Evolutionary conservation across 2,113 vertebrate genomes (phyloP).

Genomic region (Crotalus tigris): DNA sequence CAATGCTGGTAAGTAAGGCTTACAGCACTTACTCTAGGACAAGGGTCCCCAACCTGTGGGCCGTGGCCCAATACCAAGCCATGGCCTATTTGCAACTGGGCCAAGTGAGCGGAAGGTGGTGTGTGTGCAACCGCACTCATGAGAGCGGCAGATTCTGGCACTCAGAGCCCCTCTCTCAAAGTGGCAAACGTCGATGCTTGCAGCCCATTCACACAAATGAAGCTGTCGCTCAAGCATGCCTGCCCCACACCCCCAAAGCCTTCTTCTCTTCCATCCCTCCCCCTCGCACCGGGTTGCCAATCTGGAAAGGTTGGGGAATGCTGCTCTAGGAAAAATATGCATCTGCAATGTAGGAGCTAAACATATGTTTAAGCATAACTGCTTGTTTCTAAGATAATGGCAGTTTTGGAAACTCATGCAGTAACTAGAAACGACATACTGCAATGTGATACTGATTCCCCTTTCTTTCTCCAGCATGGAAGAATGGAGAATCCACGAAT

Average conservation of each 20-base stretch:
- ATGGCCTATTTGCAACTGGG: neutral
- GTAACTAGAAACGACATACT: neutral
- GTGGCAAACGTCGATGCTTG: neutral
- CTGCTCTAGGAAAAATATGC: neutral
- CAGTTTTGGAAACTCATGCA: neutral
- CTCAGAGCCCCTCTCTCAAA: no score
- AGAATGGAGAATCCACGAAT: no score
- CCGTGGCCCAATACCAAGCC: neutral
- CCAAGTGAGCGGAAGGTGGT: neutral
- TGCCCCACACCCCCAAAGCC: neutral
- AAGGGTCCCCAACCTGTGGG: neutral
- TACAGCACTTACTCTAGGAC: neutral
- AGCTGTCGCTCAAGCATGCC: neutral
- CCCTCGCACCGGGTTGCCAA: no score
- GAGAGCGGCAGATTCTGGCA: rapidly evolving
- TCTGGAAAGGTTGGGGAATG: no score
- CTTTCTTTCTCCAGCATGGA: no score
- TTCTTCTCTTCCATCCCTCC: no score
- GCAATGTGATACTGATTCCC: neutral
- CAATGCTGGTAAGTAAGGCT: neutral
- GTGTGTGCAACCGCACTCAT: neutral
- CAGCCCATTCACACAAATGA: neutral
- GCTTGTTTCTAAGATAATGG: neutral
- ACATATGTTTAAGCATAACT: neutral
- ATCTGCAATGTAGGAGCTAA: no score